Evolutionary conservation across 2,797 vertebrate species (phyloP).

Genomic region (Triplophysa bombifrons): DNA sequence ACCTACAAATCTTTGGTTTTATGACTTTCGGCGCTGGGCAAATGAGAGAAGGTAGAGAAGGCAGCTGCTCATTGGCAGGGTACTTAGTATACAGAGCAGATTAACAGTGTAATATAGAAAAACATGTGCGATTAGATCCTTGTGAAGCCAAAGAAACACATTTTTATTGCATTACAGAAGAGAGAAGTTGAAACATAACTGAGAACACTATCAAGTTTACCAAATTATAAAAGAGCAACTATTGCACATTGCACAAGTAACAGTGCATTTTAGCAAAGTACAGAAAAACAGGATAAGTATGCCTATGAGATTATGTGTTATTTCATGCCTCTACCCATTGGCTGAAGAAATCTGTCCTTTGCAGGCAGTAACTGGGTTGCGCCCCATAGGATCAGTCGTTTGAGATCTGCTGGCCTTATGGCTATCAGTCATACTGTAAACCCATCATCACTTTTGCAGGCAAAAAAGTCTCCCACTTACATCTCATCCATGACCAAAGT

Average conservation of each 20-base stretch:
- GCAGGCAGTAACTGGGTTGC: constrained; percentile 39
- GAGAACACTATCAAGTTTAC: background rate
- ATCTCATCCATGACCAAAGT: background rate
- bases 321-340: constrained; percentile 21
- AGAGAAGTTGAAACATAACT: background rate
- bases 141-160: background rate
- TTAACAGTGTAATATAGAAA: background rate
- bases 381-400: constrained; percentile 38
- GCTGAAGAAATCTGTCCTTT: constrained; percentile 39
- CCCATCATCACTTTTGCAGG: background rate
- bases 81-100: background rate
- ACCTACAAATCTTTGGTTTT: background rate
- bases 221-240: background rate
- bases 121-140: background rate
- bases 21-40: background rate
- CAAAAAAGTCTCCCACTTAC: background rate
- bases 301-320: constrained; percentile 37
- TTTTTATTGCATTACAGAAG: background rate
- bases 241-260: background rate
- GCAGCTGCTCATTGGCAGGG: background rate
- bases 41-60: no score
- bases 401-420: constrained; percentile 13
- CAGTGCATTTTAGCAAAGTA: constrained; percentile 17
- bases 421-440: constrained; percentile 37
- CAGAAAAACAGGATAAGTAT: background rate